Evolutionary conservation across 2,797 vertebrate species (phyloP), one percentile per base, ranked within the genome.

Genomic region (Botia kubotai): DNA sequence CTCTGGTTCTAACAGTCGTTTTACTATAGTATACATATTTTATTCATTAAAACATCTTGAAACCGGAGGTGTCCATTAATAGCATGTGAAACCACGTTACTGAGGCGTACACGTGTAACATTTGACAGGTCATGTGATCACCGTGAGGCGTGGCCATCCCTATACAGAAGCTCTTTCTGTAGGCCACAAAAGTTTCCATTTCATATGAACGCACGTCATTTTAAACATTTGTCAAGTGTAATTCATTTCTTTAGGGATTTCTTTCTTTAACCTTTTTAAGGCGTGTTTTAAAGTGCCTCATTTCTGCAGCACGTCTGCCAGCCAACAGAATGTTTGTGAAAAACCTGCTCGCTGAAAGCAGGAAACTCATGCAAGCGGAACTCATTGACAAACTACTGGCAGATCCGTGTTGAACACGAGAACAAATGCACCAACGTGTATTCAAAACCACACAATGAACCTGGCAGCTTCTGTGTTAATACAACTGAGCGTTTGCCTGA

Each of bases 391-490:
- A 62, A n/a, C 72, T 46, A 23, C 33, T 46, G 55, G 4, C 4
- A 62, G 72, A 50, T 8, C 16, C 14, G 21, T 46, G 72, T 48
- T 62, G 57, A 29, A 73, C 26, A 72, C 33, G 50, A 7, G 11
- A 53, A 36, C 70, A 57, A 72, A 72, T 19, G 29, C 36, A 48
- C 65, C 11, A 63, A 60, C 23, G 11, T 43, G 23, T 19, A 57
- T 60, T 63, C 17, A 63, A 63, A 29, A 75, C 13, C 2, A 13
- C 62, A 65, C 29, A 29, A 65, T 10, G 26, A 75, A 36, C 26
- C 19, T 39, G 60, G 26, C 60, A 53, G 60, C 48, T 75, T 66
- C 3, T 75, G 11, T 75, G 60, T 13, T 36, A 36, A 33, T 50
- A 65, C 60, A 75, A 52, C 17, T n/a, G 23, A 65, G 48, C 48